Evolutionary conservation across 2,888 invertebrate genomes (phyloP).

Genomic region (Phania funesta): DNA sequence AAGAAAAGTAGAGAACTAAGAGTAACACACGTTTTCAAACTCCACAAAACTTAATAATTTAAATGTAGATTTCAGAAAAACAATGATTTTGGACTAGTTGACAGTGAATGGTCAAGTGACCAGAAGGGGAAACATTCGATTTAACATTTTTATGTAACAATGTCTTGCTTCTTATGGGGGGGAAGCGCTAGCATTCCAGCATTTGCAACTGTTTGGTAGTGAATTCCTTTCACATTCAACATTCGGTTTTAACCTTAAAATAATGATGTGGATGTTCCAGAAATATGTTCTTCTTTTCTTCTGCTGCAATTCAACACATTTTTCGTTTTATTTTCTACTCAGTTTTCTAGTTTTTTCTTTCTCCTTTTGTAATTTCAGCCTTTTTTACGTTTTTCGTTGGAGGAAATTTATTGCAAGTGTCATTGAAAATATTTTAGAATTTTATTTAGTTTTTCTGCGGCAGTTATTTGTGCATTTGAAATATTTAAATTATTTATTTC

Average conservation of each 20-base stretch:
- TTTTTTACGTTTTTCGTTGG: neutral
- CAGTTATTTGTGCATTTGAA: neutral
- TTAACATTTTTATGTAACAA: too few species aligned
- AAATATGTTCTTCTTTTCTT: neutral
- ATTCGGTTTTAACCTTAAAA: too few species aligned
- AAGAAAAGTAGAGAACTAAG: neutral
- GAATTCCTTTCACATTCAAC: too few species aligned
- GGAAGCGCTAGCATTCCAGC: too few species aligned
- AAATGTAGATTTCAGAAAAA: conserved; percentile 13
- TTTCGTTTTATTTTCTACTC: neutral
- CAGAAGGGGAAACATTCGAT: too few species aligned
- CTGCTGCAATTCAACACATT: conserved; percentile 11
- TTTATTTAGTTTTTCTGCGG: conserved; percentile 1
- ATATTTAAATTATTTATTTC: conserved; percentile 1
- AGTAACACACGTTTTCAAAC: neutral
- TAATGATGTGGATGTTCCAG: too few species aligned
- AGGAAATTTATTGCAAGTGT: conserved; percentile 9
- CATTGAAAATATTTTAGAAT: conserved; percentile 36
- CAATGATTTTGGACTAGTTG: neutral
- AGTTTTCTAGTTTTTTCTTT: neutral
- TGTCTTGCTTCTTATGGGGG: too few species aligned
- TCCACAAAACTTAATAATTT: neutral
- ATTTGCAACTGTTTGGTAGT: too few species aligned
- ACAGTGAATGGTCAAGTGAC: too few species aligned
- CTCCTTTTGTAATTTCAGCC: neutral